These are phyloP conservation scores for Trochalopteron elliotii DNA, from an alignment of 2,113 vertebrate genomes.

Conservation along the genomic window DNA sequence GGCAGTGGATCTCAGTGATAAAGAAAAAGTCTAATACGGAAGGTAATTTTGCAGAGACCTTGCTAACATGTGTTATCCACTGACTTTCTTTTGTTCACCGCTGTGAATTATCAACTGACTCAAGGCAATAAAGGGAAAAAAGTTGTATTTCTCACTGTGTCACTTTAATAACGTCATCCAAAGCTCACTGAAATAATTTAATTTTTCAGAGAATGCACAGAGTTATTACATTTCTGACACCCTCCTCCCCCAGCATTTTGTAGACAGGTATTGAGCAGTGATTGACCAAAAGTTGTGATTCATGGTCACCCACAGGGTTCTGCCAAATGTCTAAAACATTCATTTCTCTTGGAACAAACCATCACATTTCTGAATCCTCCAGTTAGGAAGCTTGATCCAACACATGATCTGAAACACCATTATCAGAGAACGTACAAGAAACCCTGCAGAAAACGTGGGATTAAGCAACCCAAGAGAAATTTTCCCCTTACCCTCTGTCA, in stretches of 20 bases:
- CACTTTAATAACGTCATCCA: conserved; percentile 7
- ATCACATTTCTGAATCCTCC: neutral
- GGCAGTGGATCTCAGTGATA: conserved; percentile 32
- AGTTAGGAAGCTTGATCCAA: neutral
- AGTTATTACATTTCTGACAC: neutral
- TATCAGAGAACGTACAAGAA: neutral
- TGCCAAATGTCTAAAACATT: neutral
- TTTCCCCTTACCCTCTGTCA: neutral
- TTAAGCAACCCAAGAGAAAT: neutral
- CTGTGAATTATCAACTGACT: conserved; percentile 64
- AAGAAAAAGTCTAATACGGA: conserved; percentile 1
- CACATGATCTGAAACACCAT: neutral
- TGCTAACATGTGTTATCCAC: conserved; percentile 55
- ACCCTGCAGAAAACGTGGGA: neutral
- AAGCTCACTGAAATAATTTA: conserved; percentile 31
- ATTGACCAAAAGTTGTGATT: neutral
- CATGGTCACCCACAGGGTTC: neutral
- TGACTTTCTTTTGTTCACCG: conserved; percentile 44
- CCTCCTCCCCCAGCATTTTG: neutral
- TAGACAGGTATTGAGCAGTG: neutral
- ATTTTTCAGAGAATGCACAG: conserved; percentile 2
- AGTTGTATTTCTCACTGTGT: conserved; percentile 43
- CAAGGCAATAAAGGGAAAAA: conserved; percentile 39
- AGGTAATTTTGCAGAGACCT: conserved; percentile 55
- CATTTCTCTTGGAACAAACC: neutral